Conservation (phyloP, 2,113 vertebrate genomes). For the Opisthocomus hoazin region DNA sequence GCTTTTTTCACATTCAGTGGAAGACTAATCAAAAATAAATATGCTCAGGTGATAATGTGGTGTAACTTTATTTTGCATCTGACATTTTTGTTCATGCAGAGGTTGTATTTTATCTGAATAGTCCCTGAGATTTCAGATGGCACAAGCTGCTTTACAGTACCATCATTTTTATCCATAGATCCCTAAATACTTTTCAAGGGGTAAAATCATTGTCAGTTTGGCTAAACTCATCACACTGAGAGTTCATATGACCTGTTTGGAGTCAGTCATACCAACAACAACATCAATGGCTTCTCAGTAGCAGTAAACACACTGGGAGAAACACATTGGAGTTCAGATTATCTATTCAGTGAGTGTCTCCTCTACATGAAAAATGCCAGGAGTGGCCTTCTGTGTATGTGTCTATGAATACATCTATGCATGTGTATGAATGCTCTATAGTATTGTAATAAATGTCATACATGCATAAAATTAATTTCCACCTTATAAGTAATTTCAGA, state of each 20-base stretch:
- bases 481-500: neutral
- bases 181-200: neutral
- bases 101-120: neutral
- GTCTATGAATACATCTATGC: neutral
- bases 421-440: neutral
- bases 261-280: neutral
- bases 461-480: neutral
- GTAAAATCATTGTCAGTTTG: neutral
- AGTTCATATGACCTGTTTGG: neutral
- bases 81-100: neutral
- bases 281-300: neutral
- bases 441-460: neutral
- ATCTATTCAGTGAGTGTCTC: neutral
- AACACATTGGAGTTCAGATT: neutral
- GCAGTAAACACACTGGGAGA: neutral
- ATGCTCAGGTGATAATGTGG: neutral
- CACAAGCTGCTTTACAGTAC: neutral
- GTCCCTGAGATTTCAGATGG: neutral
- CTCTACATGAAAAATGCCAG: neutral
- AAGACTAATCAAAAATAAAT: slow-evolving; percentile 17
- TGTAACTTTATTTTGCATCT: neutral
- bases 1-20: neutral
- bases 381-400: neutral
- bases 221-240: neutral
- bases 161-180: neutral